Evolutionary conservation across 1,140 invertebrate genomes (phyloP).

Genomic region (Halesus radiatus): DNA sequence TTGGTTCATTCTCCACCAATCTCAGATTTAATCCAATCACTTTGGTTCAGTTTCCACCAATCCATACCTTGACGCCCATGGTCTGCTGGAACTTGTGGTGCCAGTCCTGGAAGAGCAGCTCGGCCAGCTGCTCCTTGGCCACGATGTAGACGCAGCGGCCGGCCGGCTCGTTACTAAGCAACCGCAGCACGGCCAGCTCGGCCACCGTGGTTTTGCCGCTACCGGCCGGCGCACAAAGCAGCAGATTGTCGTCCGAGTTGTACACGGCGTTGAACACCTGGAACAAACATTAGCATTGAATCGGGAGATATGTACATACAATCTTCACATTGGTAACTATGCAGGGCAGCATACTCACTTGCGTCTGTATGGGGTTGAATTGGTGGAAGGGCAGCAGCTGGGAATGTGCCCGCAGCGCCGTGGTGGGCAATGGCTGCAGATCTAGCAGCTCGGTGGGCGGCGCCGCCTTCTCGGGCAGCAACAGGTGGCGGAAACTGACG

Average conservation of each 20-base stretch:
- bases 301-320: too few species aligned
- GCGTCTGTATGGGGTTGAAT: conserved; percentile 99
- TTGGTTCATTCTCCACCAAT: too few species aligned
- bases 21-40: too few species aligned
- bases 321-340: neutral
- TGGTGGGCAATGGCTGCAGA: conserved; percentile 94
- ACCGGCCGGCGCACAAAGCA: conserved; percentile 97
- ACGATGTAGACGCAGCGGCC: conserved; percentile 94
- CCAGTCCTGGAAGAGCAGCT: conserved; percentile 94
- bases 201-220: conserved; percentile 97
- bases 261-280: conserved; percentile 97
- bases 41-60: too few species aligned
- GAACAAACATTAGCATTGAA: too few species aligned
- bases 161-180: conserved; percentile 82
- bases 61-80: conserved; percentile 82
- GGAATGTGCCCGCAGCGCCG: conserved; percentile 83
- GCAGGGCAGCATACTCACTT: conserved; percentile 67
- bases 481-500: conserved; percentile 97
- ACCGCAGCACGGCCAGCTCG: conserved; percentile 94
- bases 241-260: conserved; percentile 98
- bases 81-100: conserved; percentile 86
- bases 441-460: conserved; percentile 98
- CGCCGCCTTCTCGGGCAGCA: conserved; percentile 97
- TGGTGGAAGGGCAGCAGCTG: conserved; percentile 91
- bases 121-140: conserved; percentile 91